phyloP scores from a whole-genome alignment of 2,797 vertebrate genomes.

The Danio aesculapii region DNA sequence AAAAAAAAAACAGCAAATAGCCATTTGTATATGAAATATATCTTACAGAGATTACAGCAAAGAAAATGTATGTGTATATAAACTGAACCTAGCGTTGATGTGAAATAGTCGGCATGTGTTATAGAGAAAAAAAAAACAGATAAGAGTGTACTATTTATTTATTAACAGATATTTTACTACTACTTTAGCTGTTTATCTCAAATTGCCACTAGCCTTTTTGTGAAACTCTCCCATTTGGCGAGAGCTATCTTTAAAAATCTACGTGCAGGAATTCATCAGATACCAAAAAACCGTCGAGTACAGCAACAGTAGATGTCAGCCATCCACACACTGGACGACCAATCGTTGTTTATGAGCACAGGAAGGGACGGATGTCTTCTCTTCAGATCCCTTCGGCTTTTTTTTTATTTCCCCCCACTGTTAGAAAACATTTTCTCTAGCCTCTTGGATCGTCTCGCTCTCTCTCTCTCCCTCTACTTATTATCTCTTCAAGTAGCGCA shows the following conservation, averaged over 20 bases:
- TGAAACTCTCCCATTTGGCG: constrained; percentile 68
- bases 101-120: constrained; percentile 80
- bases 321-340: constrained; percentile 32
- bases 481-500: constrained; percentile 19
- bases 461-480: constrained; percentile 4
- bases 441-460: constrained; percentile 15
- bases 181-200: constrained; percentile 72
- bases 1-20: constrained; percentile 46
- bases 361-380: constrained; percentile 33
- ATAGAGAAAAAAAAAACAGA: constrained; percentile 61
- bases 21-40: constrained; percentile 61
- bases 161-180: constrained; percentile 78
- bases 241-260: constrained; percentile 72
- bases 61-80: constrained; percentile 61
- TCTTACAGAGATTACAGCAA: constrained; percentile 62
- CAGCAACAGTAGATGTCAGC: constrained; percentile 65
- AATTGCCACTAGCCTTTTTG: constrained; percentile 80
- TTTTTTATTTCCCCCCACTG: neutral
- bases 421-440: constrained; percentile 13
- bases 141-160: constrained; percentile 78
- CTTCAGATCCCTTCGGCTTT: constrained; percentile 37
- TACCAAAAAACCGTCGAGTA: constrained; percentile 79
- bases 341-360: constrained; percentile 38
- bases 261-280: constrained; percentile 75
- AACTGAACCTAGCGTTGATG: constrained; percentile 65